Conservation (phyloP, 2,113 vertebrate species). For the Erythrocercus mccallii region DNA sequence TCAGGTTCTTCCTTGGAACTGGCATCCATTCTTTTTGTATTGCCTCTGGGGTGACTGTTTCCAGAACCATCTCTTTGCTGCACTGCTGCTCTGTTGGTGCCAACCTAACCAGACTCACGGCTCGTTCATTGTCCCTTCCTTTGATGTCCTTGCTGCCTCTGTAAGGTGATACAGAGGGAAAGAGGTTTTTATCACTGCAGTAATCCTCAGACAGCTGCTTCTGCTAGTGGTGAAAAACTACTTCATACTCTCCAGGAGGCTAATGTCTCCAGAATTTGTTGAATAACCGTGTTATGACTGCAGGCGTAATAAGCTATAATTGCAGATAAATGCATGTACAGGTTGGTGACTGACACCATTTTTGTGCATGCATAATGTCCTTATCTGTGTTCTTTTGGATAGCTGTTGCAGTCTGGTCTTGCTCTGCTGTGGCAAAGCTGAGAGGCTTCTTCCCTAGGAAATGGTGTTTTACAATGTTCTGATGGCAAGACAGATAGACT, state of each 20-base stretch:
- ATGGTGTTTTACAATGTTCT: neutral
- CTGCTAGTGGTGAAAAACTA: neutral
- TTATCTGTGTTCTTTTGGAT: neutral
- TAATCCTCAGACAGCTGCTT: neutral
- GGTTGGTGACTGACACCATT: neutral
- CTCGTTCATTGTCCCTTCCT: neutral
- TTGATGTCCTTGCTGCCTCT: neutral
- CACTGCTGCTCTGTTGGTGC: neutral
- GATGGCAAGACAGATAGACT: neutral
- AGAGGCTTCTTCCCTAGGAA: neutral
- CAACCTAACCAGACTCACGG: neutral
- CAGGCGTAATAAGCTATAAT: slow-evolving; percentile 1
- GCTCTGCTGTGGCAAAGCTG: neutral
- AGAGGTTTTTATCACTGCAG: neutral
- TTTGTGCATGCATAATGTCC: neutral
- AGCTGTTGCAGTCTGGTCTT: neutral
- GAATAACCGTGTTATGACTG: slow-evolving; percentile 42
- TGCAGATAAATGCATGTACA: slow-evolving; percentile 8
- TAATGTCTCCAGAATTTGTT: slow-evolving; percentile 24
- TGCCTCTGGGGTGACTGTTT: neutral
- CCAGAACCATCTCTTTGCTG: neutral
- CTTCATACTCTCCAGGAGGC: slow-evolving; percentile 30
- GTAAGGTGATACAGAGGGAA: neutral
- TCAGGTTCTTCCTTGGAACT: neutral
- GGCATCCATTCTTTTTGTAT: neutral